A percentile compares a stretch with the other conserved stretches of the same genome.
phyloP scores from a whole-genome alignment of 2,113 vertebrate genomes.

The Solenodon paradoxus region DNA sequence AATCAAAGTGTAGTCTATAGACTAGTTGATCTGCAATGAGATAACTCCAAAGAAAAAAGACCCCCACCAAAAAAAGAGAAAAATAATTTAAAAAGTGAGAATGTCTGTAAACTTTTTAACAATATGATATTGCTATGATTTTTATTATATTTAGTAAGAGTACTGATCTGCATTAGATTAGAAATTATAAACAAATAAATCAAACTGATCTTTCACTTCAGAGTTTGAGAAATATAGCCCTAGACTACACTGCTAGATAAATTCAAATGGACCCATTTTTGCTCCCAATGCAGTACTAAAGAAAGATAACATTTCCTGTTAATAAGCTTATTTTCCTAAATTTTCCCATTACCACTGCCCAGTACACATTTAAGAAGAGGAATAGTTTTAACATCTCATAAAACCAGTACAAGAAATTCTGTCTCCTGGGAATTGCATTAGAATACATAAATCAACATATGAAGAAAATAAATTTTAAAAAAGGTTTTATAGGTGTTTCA shows the following conservation, averaged over 20 bases:
- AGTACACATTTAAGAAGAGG: background rate
- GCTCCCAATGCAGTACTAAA: background rate
- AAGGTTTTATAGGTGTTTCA: background rate
- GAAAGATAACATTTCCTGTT: background rate
- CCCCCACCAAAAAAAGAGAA: background rate
- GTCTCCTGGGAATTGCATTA: background rate
- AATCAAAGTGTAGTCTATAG: background rate
- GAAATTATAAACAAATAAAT: background rate
- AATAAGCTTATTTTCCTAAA: background rate
- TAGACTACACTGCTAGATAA: background rate
- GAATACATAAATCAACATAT: no score
- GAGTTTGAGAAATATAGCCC: background rate
- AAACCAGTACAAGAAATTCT: constrained; percentile 31
- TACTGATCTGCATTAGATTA: background rate
- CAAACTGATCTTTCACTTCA: background rate
- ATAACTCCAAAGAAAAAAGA: background rate
- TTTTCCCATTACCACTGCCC: background rate
- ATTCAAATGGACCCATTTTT: background rate
- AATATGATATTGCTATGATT: background rate
- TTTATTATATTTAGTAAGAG: background rate
- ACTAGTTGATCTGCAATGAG: background rate
- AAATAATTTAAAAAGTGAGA: background rate
- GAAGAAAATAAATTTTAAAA: no score
- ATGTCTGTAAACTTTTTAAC: background rate
- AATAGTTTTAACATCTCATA: background rate